A percentile compares a stretch with the other conserved stretches of the same genome.
phyloP scores from a whole-genome alignment of 1,140 invertebrate species.

The Tenebrio molitor region DNA sequence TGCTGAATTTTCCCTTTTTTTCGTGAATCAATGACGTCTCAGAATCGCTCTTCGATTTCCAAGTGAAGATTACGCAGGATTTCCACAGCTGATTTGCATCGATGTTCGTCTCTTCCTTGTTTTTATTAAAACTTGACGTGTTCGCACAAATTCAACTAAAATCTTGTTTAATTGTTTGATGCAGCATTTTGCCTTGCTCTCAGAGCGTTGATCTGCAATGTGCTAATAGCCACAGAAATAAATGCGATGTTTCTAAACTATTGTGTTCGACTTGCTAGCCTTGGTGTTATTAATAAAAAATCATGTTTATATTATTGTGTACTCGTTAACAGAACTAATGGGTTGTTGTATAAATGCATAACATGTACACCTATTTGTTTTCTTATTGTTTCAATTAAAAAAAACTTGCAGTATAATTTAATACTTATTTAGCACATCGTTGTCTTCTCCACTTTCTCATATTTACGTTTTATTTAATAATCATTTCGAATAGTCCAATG shows the following conservation, averaged over 20 bases:
- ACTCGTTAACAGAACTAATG: slow-evolving; percentile 24
- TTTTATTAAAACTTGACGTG: not conserved
- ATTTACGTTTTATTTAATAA: too few species aligned
- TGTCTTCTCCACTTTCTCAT: too few species aligned
- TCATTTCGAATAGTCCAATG: too few species aligned
- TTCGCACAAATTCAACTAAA: not conserved
- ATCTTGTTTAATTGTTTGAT: slow-evolving; percentile 8
- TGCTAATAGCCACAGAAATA: slow-evolving; percentile 36
- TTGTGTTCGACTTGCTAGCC: slow-evolving; percentile 24
- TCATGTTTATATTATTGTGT: not conserved
- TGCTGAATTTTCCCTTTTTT: slow-evolving; percentile 8
- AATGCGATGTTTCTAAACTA: slow-evolving; percentile 31
- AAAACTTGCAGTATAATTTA: not conserved
- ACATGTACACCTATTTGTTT: not conserved
- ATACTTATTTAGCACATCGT: not conserved
- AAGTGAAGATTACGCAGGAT: not conserved
- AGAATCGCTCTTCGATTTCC: slow-evolving; percentile 9
- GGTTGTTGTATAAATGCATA: slow-evolving; percentile 20
- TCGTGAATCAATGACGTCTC: not conserved
- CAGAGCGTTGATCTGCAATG: slow-evolving; percentile 23
- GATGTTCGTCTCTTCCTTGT: slow-evolving; percentile 27
- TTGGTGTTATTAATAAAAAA: slow-evolving; percentile 21
- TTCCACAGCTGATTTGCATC: not conserved
- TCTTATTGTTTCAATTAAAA: not conserved
- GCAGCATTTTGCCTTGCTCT: not conserved